Evolutionary conservation across 1,140 invertebrate species (phyloP).

Genomic region (Plectrocnemia conspersa): DNA sequence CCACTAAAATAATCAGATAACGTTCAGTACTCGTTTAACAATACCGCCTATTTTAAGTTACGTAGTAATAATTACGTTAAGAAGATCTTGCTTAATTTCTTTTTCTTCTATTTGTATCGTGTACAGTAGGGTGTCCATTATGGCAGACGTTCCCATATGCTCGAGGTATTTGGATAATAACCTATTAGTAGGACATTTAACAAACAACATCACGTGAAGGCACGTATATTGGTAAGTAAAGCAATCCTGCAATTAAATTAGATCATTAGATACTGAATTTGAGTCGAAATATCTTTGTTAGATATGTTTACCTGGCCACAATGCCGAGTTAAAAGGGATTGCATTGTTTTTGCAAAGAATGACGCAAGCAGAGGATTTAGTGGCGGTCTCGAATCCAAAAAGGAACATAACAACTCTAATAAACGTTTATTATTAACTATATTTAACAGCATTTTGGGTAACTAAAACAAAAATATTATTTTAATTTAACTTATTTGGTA

Average conservation of each 20-base stretch:
- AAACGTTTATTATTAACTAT: no score
- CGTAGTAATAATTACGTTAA: slow-evolving; percentile 74
- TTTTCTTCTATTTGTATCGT: slow-evolving; percentile 78
- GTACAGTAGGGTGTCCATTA: slow-evolving; percentile 89
- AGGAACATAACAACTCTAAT: slow-evolving; percentile 81
- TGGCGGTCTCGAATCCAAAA: slow-evolving; percentile 79
- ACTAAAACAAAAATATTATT: no score
- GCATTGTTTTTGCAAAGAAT: slow-evolving; percentile 93
- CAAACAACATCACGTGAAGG: slow-evolving; percentile 85
- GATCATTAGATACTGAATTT: slow-evolving; percentile 24
- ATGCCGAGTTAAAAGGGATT: slow-evolving; percentile 70
- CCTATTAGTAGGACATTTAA: slow-evolving; percentile 73
- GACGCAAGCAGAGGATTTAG: slow-evolving; percentile 92
- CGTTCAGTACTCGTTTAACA: slow-evolving; percentile 8
- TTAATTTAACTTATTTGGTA: no score
- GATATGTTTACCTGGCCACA: slow-evolving; percentile 22
- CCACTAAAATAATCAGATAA: slow-evolving; percentile 65
- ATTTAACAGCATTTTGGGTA: no score
- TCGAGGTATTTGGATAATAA: slow-evolving; percentile 81
- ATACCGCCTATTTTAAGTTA: slow-evolving; percentile 15
- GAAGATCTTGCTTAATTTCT: slow-evolving; percentile 73
- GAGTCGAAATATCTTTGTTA: neutral
- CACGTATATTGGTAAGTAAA: slow-evolving; percentile 86
- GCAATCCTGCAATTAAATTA: slow-evolving; percentile 65
- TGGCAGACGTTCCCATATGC: slow-evolving; percentile 90